These are phyloP conservation scores for Nothobranchius kuhntae DNA, from an alignment of 2,113 vertebrate genomes.

Conservation along the genomic window DNA sequence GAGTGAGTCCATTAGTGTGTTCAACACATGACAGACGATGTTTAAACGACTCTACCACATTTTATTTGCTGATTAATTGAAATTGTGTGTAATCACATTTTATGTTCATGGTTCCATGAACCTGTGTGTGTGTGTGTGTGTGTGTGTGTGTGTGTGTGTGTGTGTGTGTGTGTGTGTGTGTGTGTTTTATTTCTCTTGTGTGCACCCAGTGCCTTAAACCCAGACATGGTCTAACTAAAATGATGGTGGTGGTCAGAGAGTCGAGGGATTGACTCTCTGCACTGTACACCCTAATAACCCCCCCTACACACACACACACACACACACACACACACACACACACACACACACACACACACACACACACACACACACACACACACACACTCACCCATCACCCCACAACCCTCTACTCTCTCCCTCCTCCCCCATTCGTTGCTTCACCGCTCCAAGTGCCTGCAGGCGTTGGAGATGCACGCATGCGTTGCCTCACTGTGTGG, in stretches of 20 bases:
- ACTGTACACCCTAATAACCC: conserved; percentile 29
- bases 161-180: conserved; percentile 6
- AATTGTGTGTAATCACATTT: conserved; percentile 22
- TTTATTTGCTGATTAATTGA: conserved; percentile 20
- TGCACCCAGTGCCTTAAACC: conserved; percentile 54
- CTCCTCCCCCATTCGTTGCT: conserved; percentile 58
- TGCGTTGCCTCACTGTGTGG: conserved; percentile 69
- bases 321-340: conserved; percentile 10
- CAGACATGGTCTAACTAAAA: conserved; percentile 48
- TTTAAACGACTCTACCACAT: conserved; percentile 1
- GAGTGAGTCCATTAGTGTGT: conserved; percentile 23
- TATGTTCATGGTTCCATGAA: conserved; percentile 3
- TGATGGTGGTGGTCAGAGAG: conserved; percentile 41
- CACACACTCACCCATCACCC: conserved; percentile 34
- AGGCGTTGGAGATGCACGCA: conserved; percentile 72
- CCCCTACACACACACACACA: conserved; percentile 5
- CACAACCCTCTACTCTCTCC: conserved; percentile 22
- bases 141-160: conserved; percentile 17
- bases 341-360: conserved; percentile 8
- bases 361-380: too few species aligned
- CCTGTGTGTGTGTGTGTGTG: not conserved
- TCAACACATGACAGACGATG: conserved; percentile 22
- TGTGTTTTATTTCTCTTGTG: conserved; percentile 12
- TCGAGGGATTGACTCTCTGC: conserved; percentile 66
- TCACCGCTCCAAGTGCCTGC: conserved; percentile 66